Evolutionary conservation across 2,888 invertebrate species (phyloP).

Genomic region (Synergus japonicus): DNA sequence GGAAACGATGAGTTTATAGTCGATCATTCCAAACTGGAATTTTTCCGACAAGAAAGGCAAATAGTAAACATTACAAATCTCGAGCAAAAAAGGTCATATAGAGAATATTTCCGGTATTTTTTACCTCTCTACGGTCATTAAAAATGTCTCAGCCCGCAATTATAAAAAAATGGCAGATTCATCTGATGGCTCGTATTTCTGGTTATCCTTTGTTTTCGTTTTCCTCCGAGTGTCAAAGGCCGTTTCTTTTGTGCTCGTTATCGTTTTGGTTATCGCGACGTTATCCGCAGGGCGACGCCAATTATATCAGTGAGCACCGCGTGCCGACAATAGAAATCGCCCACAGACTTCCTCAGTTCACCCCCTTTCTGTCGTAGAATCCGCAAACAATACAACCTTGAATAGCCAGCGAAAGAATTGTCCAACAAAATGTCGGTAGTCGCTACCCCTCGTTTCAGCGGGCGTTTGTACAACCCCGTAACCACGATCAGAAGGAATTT

Average conservation of each 20-base stretch:
- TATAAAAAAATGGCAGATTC: slow-evolving; percentile 29
- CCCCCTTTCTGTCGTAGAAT: slow-evolving; percentile 45
- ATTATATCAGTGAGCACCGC: slow-evolving; percentile 66
- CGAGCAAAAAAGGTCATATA: not conserved
- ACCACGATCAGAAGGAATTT: slow-evolving; percentile 49
- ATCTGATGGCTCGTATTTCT: slow-evolving; percentile 38
- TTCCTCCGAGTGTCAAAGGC: slow-evolving; percentile 45
- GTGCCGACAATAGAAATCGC: slow-evolving; percentile 69
- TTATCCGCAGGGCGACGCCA: slow-evolving; percentile 63
- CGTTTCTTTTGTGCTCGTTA: slow-evolving; percentile 68
- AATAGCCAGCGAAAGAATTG: slow-evolving; percentile 49
- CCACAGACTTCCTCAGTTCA: slow-evolving; percentile 59
- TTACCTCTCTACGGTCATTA: slow-evolving; percentile 11
- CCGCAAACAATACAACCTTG: slow-evolving; percentile 57
- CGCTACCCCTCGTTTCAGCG: slow-evolving; percentile 25
- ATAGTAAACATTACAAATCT: not conserved
- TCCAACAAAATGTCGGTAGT: slow-evolving; percentile 46
- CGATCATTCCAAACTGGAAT: too few species aligned
- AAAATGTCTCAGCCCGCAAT: slow-evolving; percentile 11
- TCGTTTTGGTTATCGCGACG: slow-evolving; percentile 65
- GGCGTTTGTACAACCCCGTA: slow-evolving; percentile 46
- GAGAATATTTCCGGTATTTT: not conserved
- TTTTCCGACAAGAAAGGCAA: too few species aligned
- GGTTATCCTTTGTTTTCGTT: slow-evolving; percentile 49
- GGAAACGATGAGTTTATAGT: too few species aligned